Evolutionary conservation across 2,888 invertebrate species (phyloP).

Genomic region (Tyria jacobaeae): DNA sequence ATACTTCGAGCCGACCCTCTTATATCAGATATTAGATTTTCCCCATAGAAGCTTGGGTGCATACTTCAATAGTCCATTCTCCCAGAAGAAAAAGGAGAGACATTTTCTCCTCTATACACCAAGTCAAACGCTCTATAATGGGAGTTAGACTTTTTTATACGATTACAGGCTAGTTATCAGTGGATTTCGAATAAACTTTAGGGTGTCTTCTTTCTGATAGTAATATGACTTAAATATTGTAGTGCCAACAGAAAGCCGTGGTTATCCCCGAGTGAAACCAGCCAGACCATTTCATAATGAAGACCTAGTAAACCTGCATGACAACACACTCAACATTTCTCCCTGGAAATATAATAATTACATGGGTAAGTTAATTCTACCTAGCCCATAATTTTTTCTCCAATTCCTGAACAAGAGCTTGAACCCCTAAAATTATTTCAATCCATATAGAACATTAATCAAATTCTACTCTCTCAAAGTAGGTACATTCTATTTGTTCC

Average conservation of each 20-base stretch:
- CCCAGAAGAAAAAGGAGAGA: too few relatives aligned
- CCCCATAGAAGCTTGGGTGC: too few relatives aligned
- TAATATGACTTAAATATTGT: conserved; percentile 21
- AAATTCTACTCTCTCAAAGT: not conserved
- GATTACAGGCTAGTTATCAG: too few relatives aligned
- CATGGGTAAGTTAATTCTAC: conserved; percentile 28
- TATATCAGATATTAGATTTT: too few relatives aligned
- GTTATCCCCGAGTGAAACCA: conserved; percentile 73
- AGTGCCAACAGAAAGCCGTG: conserved; percentile 27
- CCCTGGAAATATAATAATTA: conserved; percentile 61
- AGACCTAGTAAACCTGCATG: conserved; percentile 56
- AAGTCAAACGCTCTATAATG: too few relatives aligned
- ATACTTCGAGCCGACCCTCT: too few relatives aligned
- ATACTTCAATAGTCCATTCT: too few relatives aligned
- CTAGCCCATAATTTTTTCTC: not conserved
- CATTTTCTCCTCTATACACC: too few relatives aligned
- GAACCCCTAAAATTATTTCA: not conserved
- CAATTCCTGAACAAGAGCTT: not conserved
- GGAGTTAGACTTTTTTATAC: too few relatives aligned
- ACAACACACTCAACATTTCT: conserved; percentile 51
- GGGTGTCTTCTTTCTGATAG: not conserved
- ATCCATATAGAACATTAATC: too few relatives aligned
- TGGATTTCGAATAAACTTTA: too few relatives aligned
- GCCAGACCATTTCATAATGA: conserved; percentile 73
- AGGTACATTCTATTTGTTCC: too few relatives aligned